Evolutionary conservation across 1,140 invertebrate genomes (phyloP), one percentile per base, ranked within the genome.

Genomic region (Diuraphis noxia): DNA sequence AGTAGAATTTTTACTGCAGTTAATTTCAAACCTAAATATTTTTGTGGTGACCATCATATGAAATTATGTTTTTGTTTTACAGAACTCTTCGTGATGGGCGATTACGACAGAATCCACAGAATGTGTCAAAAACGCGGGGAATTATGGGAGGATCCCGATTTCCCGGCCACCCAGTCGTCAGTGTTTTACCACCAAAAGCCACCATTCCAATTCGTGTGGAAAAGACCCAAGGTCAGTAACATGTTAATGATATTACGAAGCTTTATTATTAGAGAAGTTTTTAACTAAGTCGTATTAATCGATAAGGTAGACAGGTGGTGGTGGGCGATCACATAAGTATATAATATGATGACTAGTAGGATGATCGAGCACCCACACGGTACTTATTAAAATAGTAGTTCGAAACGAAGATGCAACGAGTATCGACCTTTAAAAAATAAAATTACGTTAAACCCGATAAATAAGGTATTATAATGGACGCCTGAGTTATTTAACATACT

Each of bases 121-220:
- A 95, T 95, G 92, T 98, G 97, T 94, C 94, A 97, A 93, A 96
- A 97, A 94, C 95, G 96, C 92, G 96, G 96, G 21, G 96, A 97
- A 94, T 94, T 98, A n/a, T 98, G 97, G 97, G 97, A 98, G 94
- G 98, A 98, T 94, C 96, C 97, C 3, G 97, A 98, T 94, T 98
- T 98, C 94, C 96, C 97, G 19, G 97, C 97, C 1, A 96, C 96
- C 0, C 97, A 98, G 93, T 95, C 96, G 1, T 98, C 97, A 2
- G 97, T 98, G 8, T 98, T 98, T 93, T 98, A 98, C 93, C 97
- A 98, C 94, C 97, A 98, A 94, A 98, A 97, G 38, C 97, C 97
- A 30, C 97, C 97, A 4, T 98, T 98, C 94, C 96, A 97, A 92
- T 98, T 98, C 93, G 96, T 96, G 92, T 98, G 98, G 97, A 98